Base-by-base conservation (phyloP, 1,140 invertebrate species). In the Brachystomella parvula region DNA sequence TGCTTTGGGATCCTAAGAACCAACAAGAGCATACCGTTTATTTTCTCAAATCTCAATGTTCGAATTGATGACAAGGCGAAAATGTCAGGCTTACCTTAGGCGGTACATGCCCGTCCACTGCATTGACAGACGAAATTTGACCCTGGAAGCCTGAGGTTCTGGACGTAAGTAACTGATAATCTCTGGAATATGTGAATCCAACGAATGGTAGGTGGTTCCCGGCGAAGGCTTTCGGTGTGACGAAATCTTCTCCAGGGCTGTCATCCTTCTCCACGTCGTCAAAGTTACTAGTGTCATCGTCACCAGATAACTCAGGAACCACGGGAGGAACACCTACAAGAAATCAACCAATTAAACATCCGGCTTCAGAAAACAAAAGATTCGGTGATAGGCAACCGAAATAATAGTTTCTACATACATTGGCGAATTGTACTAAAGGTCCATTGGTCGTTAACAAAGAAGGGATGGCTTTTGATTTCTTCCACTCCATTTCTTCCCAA, bases 121-220 rank as follows among this genome's bases (percentile, higher is more conserved):
- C 12, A 26, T 53, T 53, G 12, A 24, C 6, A 26, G 49, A 53
- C 6, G 21, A 19, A 3, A 24, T 24, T 53, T 12, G 49, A 17
- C 49, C 15, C 49, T 53, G 49, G 21, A 19, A 39, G 6, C 35
- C 35, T 39, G 19, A 44, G 39, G n/a, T 12, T 44, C n/a, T 9
- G 39, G 39, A 44, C 9, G 3, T 53, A n/a, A 63, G 76, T 74
- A 75, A 80, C 78, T 92, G 89, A 76, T 91, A 92, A 78, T 96
- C 92, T 70, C 87, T 88, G 56, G 91, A 94, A 76, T 96, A 99
- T 0, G 96, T 98, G 76, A 99, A 99, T 9, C 96, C 95, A 64
- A 99, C 92, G 81, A 99, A 99, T 21, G 96, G 95, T 68, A 99
- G 81, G 81, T 99, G 95, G 81, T 99, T 98, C 47, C 94, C 97